Conservation (phyloP, 2,888 invertebrate genomes). For the Chrysomela aeneicollis region DNA sequence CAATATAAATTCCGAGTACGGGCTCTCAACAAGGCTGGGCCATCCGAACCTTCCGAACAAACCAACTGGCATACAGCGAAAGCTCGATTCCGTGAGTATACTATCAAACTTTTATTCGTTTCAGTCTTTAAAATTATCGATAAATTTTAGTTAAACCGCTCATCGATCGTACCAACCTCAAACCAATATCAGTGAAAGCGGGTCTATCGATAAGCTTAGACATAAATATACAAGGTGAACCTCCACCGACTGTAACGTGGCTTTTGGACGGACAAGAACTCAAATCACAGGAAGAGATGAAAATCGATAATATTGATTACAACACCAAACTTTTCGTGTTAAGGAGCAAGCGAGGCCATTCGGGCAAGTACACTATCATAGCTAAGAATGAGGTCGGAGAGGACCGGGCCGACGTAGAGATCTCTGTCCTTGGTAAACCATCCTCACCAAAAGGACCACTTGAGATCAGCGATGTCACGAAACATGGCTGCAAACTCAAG, state of each 20-base stretch:
- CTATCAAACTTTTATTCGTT: too few relatives aligned
- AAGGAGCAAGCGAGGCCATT: constrained; percentile 80
- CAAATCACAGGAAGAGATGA: constrained; percentile 68
- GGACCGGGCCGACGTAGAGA: constrained; percentile 89
- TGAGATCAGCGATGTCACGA: constrained; percentile 87
- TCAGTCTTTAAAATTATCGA: not conserved
- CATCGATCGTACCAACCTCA: constrained; percentile 90
- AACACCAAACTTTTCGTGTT: constrained; percentile 90
- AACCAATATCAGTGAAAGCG: constrained; percentile 84
- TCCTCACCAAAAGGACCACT: constrained; percentile 85
- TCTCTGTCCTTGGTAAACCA: constrained; percentile 82
- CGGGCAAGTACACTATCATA: constrained; percentile 87
- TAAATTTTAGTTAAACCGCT: constrained; percentile 84
- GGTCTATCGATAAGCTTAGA: constrained; percentile 89
- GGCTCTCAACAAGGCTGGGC: constrained; percentile 96
- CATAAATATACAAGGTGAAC: constrained; percentile 91
- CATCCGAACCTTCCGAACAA: constrained; percentile 89
- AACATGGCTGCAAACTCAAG: constrained; percentile 88
- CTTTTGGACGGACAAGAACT: constrained; percentile 76
- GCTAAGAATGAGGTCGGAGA: constrained; percentile 94
- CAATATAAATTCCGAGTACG: constrained; percentile 94
- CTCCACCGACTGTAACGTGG: constrained; percentile 93
- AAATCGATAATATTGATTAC: constrained; percentile 86
- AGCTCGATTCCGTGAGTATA: constrained; percentile 81
- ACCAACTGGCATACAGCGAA: constrained; percentile 93